Evolutionary conservation across 2,888 invertebrate species (phyloP).

Genomic region (Heteromurus nitidus): DNA sequence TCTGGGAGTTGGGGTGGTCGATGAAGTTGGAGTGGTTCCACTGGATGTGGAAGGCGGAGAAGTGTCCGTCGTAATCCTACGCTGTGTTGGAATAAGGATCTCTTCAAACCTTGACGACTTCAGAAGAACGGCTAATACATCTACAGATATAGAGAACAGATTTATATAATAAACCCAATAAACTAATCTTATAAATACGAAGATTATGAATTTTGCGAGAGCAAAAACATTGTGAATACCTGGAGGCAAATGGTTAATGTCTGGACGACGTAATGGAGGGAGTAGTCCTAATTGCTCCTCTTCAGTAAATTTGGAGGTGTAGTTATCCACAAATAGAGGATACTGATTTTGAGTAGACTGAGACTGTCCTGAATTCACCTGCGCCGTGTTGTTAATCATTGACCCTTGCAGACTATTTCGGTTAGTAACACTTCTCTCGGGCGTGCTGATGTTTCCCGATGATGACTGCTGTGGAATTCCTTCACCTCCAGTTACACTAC

Average conservation of each 20-base stretch:
- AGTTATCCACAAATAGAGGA: constrained; percentile 53
- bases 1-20: neutral
- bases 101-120: constrained; percentile 67
- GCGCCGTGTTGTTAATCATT: constrained; percentile 46
- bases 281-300: constrained; percentile 57
- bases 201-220: too few relatives aligned
- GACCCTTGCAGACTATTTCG: constrained; percentile 3
- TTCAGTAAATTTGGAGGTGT: constrained; percentile 35
- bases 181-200: too few relatives aligned
- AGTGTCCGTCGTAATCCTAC: constrained; percentile 23
- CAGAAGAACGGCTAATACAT: constrained; percentile 66
- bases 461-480: neutral
- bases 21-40: neutral
- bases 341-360: constrained; percentile 26
- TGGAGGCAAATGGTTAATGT: constrained; percentile 68
- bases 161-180: too few relatives aligned
- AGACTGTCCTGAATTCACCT: constrained; percentile 20
- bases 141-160: constrained; percentile 28
- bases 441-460: neutral
- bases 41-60: constrained; percentile 23
- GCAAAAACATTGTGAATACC: constrained; percentile 29
- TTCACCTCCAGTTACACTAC: constrained; percentile 37
- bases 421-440: neutral
- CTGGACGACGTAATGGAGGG: constrained; percentile 63
- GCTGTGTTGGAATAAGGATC: constrained; percentile 46